Evolutionary conservation across 2,797 vertebrate species (phyloP).

Genomic region (Malacoctenus gilli): DNA sequence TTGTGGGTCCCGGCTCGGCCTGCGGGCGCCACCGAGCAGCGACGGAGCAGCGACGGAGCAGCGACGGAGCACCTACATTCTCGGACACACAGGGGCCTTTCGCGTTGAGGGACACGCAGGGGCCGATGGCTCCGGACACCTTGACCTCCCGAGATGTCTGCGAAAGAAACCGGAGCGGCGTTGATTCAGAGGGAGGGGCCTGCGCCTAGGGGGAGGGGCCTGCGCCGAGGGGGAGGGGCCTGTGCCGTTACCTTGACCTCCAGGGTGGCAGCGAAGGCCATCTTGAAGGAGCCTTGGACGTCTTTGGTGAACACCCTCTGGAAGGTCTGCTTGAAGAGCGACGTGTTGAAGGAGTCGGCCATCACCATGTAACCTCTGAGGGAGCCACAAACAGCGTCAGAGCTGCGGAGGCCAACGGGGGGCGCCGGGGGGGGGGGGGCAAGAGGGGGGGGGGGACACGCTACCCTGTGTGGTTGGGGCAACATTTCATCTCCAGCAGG

Average conservation of each 20-base stretch:
- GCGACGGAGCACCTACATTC: constrained; percentile 83
- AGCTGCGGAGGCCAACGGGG: not conserved
- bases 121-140: constrained; percentile 95
- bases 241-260: constrained; percentile 90
- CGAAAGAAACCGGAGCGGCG: not conserved
- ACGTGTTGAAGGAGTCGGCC: constrained; percentile 98
- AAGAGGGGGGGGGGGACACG: not conserved
- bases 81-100: constrained; percentile 97
- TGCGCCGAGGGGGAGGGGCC: not conserved
- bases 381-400: constrained; percentile 2
- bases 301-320: constrained; percentile 97
- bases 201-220: not conserved
- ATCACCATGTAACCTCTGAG: constrained; percentile 96
- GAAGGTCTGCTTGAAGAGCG: constrained; percentile 97
- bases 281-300: constrained; percentile 92
- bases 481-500: constrained; percentile 97
- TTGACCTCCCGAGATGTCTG: constrained; percentile 98
- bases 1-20: not conserved
- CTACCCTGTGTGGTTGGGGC: constrained; percentile 94
- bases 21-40: no score
- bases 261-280: constrained; percentile 94
- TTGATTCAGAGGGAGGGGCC: not conserved
- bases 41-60: no score
- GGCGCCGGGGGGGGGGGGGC: not conserved
- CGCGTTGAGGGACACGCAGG: constrained; percentile 92